Evolutionary conservation across 2,888 invertebrate genomes (phyloP).

Genomic region (Epinotia ramella): DNA sequence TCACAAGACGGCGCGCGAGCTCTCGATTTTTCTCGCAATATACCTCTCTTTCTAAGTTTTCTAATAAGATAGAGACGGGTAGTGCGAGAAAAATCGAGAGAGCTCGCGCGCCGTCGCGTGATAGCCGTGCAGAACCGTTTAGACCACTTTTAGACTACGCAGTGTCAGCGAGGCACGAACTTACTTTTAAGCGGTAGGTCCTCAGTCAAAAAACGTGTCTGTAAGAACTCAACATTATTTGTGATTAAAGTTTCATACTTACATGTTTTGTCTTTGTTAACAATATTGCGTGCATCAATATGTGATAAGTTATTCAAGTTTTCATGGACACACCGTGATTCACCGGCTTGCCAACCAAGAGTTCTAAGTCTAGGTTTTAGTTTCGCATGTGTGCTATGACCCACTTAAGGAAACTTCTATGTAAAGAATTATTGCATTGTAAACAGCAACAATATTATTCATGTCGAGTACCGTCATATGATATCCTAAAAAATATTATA

Average conservation of each 20-base stretch:
- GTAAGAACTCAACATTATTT: background rate
- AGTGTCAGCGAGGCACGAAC: too few species aligned
- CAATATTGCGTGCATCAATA: background rate
- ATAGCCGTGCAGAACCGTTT: too few species aligned
- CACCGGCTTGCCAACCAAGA: conserved; percentile 10
- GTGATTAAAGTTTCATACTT: background rate
- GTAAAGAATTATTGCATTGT: conserved; percentile 35
- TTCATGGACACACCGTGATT: conserved; percentile 41
- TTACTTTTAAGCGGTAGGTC: background rate
- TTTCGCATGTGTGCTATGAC: conserved; percentile 12
- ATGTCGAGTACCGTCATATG: background rate
- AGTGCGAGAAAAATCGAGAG: too few species aligned
- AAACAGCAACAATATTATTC: conserved; percentile 24
- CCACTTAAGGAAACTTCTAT: conserved; percentile 35
- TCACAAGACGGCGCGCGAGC: too few species aligned
- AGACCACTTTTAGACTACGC: too few species aligned
- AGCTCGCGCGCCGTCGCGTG: too few species aligned
- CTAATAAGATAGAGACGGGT: too few species aligned
- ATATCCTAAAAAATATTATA: background rate
- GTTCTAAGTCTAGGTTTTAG: conserved; percentile 14
- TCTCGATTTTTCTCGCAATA: too few species aligned
- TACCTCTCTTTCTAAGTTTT: too few species aligned
- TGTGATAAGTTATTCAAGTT: conserved; percentile 28
- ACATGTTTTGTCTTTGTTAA: conserved; percentile 30
- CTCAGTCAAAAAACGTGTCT: background rate